Evolutionary conservation across 35 echinoderm and acorn worm genomes (phyloP), one percentile per base, ranked within the genome.

Genomic region (Lytechinus variegatus): DNA sequence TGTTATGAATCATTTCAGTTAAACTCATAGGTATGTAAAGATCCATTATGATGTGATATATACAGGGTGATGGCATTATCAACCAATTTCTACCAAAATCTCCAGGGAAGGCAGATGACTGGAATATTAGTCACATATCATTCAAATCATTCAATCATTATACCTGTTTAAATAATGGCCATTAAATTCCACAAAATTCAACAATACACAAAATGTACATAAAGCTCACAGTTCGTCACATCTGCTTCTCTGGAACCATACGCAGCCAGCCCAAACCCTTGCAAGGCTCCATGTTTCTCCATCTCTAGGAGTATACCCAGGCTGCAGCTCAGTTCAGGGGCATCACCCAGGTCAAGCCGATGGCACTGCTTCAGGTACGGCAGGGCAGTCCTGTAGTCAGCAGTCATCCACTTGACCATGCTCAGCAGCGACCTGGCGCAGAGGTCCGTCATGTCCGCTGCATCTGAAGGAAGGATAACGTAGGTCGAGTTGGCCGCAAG

Each of bases 381-480:
- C 55, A 96, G 88, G 3, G 97, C 97, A 19, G 51, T 97, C 21
- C 97, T 94, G 79, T 97, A 98, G 55, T 99, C 98, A 9, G 92
- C 96, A 2, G 95, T 95, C 33, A 99, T 95, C 98, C 98, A 99
- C 93, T 99, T 99, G 72, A 99, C 98, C 13, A 99, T 89, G 51
- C 94, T 96, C 10, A 98, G 95, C 87, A 99, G 95, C 44, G 98
- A 98, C 10, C 98, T 54, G 5, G 97, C 96, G 61, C 89, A 97
- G 54, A 96, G 94, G 57, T 96, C 95, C 51, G 93, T 95, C 28
- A 95, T 98, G 16, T 95, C 94, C 52, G 95, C 27, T 9, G 66
- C 92, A 27, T 95, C 92, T 4, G 87, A 52, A 8, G 93, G 55
- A 0, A 61, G 86, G 9, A 56, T 6, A 11, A 52, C 54, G 10